Percentiles rank a stretch among this genome's conserved stretches.
Conservation (phyloP, 2,113 vertebrate genomes). For the Steatornis caripensis region DNA sequence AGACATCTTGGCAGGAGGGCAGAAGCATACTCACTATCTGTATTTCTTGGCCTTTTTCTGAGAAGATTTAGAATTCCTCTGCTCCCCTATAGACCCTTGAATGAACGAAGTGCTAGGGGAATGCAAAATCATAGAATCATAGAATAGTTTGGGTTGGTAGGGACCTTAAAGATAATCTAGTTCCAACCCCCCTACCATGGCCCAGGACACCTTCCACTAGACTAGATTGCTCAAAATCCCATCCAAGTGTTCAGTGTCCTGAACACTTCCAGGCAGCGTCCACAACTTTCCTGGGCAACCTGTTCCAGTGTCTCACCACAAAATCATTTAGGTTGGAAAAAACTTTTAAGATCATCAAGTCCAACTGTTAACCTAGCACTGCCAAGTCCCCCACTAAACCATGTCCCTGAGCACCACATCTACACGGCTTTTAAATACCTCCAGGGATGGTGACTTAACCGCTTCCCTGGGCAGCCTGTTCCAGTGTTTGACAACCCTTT, state of each 20-base stretch:
- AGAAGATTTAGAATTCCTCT: background rate
- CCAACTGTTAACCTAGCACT: background rate
- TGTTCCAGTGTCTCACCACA: too few species aligned
- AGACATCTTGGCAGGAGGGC: slow-evolving; percentile 24
- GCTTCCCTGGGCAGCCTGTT: background rate
- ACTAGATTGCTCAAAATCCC: too few species aligned
- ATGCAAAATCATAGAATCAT: background rate
- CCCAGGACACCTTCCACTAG: too few species aligned
- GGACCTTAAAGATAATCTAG: background rate
- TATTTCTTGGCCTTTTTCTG: background rate
- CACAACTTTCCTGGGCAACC: too few species aligned
- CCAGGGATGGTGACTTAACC: background rate
- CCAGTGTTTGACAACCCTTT: background rate
- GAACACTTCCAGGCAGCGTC: too few species aligned
- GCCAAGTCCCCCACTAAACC: background rate
- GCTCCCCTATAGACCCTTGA: background rate
- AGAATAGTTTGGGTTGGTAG: background rate
- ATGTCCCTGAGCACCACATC: background rate
- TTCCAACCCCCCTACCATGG: too few species aligned
- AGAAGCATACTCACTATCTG: background rate
- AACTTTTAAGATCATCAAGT: background rate
- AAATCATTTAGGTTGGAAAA: too few species aligned
- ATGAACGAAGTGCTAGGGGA: background rate
- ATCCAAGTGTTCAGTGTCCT: too few species aligned
- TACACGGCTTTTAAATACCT: background rate